Evolutionary conservation across 2,113 vertebrate species (phyloP).

Genomic region (Pipra filicauda): DNA sequence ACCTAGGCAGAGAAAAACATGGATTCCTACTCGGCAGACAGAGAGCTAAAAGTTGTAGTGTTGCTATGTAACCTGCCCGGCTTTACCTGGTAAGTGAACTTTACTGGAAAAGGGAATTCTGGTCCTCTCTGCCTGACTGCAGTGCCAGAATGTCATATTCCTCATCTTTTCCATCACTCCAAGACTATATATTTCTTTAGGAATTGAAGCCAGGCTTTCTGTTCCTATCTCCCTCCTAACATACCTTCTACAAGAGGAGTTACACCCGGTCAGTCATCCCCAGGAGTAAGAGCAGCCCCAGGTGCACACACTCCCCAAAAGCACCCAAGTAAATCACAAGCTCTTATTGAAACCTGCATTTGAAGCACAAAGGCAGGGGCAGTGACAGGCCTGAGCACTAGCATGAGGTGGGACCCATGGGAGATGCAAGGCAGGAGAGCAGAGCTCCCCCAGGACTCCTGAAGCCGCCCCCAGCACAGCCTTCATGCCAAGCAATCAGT

Average conservation of each 20-base stretch:
- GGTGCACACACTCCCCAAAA: background rate
- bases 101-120: background rate
- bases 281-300: background rate
- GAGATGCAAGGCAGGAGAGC: background rate
- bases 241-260: background rate
- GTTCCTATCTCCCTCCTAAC: background rate
- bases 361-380: background rate
- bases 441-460: background rate
- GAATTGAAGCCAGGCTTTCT: background rate
- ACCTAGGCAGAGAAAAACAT: background rate
- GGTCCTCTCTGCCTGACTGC: background rate
- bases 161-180: background rate
- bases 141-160: background rate
- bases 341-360: background rate
- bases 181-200: background rate
- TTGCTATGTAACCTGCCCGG: background rate
- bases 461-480: background rate
- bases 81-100: background rate
- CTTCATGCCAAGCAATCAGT: rapidly evolving
- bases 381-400: background rate
- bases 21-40: background rate
- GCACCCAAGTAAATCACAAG: background rate
- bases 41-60: background rate
- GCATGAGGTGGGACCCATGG: background rate
- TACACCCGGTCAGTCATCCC: rapidly evolving